Conservation (phyloP, 2,888 invertebrate genomes). For the Macrophya alboannulata region DNA sequence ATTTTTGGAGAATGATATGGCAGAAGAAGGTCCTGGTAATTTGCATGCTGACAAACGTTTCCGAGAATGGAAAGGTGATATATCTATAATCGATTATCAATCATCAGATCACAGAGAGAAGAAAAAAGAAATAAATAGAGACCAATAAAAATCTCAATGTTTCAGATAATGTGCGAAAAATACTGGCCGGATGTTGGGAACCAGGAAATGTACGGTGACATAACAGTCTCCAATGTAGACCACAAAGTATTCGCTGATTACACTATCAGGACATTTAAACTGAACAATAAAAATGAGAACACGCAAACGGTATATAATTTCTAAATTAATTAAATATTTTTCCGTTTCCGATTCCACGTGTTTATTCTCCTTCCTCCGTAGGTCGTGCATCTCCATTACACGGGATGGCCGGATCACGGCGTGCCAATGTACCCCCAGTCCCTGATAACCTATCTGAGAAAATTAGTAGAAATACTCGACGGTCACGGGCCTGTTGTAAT, state of each 20-base stretch:
- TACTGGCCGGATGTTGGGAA: conserved; percentile 81
- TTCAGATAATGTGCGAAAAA: conserved; percentile 80
- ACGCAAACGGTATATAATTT: conserved; percentile 71
- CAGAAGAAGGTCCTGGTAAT: conserved; percentile 80
- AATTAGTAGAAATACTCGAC: conserved; percentile 76
- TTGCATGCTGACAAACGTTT: conserved; percentile 81
- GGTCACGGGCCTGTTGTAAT: conserved; percentile 80
- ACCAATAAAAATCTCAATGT: conserved; percentile 55
- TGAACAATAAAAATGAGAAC: conserved; percentile 67
- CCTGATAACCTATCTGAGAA: conserved; percentile 77
- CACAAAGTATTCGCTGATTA: conserved; percentile 77
- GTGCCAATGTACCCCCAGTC: conserved; percentile 78
- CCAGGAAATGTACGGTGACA: conserved; percentile 73
- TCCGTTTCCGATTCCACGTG: not conserved
- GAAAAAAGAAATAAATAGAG: not conserved
- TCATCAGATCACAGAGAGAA: not conserved
- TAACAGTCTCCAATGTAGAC: conserved; percentile 74
- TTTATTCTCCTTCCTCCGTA: conserved; percentile 62
- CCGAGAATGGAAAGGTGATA: conserved; percentile 76
- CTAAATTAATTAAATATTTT: not conserved
- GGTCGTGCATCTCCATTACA: conserved; percentile 81
- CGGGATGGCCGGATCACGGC: conserved; percentile 82
- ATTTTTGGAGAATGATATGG: conserved; percentile 81
- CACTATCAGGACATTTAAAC: conserved; percentile 74
- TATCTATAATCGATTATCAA: not conserved